A percentile compares a stretch with the other conserved stretches of the same genome.
These are phyloP conservation scores for Theonella swinhoei DNA, from an alignment of 37 sponge, comb jelly and placozoan species.

Conservation along the genomic window DNA sequence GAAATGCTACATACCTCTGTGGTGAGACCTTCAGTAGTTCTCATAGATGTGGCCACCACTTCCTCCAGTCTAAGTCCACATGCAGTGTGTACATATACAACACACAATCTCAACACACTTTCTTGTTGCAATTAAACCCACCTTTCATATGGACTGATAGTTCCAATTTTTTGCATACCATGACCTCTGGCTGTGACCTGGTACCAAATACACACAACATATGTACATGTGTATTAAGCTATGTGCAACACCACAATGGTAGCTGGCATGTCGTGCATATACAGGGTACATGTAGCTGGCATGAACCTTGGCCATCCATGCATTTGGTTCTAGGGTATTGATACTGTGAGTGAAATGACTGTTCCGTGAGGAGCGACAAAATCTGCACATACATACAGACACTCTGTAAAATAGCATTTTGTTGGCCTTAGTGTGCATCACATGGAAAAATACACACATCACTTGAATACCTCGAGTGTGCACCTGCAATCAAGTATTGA, in stretches of 20 bases:
- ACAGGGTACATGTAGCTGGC: neutral
- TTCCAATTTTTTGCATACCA: slow-evolving; percentile 1
- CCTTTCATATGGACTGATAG: slow-evolving; percentile 3
- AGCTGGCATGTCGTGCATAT: neutral
- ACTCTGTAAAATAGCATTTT: neutral
- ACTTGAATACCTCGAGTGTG: neutral
- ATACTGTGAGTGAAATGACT: slow-evolving; percentile 3
- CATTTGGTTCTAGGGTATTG: slow-evolving; percentile 33
- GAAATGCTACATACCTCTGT: slow-evolving; percentile 35
- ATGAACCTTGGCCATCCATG: slow-evolving; percentile 25
- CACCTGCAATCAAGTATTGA: neutral
- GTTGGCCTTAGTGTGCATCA: neutral
- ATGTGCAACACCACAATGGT: neutral
- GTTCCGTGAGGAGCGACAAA: neutral
- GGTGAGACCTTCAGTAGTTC: slow-evolving; percentile 47
- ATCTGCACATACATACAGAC: neutral
- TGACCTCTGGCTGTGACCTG: slow-evolving; percentile 15
- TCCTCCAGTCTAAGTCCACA: slow-evolving; percentile 38
- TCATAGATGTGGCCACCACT: slow-evolving; percentile 42
- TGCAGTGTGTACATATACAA: too few species aligned
- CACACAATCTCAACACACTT: too few species aligned
- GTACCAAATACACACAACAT: neutral
- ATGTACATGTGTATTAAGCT: neutral
- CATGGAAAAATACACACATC: neutral
- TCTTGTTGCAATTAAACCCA: neutral